Percentiles rank a stretch among this genome's conserved stretches.
phyloP scores from a whole-genome alignment of 1,140 invertebrate species.

The Lepidostoma basale region DNA sequence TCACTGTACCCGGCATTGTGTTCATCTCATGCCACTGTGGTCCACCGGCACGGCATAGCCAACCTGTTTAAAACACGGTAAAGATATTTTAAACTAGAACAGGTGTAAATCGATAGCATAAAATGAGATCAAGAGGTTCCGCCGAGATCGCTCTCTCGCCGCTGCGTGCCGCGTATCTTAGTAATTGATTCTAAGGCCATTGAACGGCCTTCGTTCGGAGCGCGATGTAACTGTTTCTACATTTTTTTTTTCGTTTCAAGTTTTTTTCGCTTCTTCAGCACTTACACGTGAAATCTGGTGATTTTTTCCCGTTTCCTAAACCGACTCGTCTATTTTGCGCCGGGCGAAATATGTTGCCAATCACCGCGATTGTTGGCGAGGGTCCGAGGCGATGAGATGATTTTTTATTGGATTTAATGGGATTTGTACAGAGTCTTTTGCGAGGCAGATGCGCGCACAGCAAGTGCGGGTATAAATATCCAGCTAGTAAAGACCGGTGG shows the following conservation, averaged over 20 bases:
- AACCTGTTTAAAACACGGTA: too few species aligned
- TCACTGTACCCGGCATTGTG: background rate
- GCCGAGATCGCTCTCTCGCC: too few species aligned
- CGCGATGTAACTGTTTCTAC: slow-evolving; percentile 37
- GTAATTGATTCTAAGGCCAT: slow-evolving; percentile 42
- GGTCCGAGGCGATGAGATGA: background rate
- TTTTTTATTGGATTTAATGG: background rate
- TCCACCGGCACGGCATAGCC: too few species aligned
- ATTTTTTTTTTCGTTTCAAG: slow-evolving; percentile 27
- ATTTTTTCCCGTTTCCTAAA: background rate
- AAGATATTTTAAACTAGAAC: too few species aligned
- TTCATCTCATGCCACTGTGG: too few species aligned
- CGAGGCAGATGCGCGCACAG: background rate
- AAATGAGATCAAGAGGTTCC: too few species aligned
- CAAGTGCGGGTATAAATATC: background rate
- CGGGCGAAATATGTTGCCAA: background rate
- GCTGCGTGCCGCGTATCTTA: background rate
- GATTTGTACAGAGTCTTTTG: background rate
- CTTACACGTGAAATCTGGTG: background rate
- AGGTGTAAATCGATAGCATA: too few species aligned
- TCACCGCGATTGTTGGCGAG: background rate
- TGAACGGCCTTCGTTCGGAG: slow-evolving; percentile 42
- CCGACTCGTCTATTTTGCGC: background rate
- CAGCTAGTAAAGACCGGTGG: too few species aligned
- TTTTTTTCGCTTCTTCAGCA: slow-evolving; percentile 30